Conservation (phyloP, 2,113 vertebrate species). For the Columbina picui region DNA sequence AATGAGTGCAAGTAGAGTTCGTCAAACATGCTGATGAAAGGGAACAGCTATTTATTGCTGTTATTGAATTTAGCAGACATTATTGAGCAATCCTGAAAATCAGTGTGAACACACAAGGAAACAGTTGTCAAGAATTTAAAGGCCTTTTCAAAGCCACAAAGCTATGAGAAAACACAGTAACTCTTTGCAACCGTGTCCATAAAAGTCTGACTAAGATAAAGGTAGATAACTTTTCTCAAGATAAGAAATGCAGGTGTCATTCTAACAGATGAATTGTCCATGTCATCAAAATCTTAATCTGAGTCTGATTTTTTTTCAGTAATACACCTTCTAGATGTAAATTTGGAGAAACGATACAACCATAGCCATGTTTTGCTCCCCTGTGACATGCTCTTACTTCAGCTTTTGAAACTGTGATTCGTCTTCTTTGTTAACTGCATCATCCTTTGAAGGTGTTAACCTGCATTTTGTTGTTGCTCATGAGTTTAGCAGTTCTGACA, state of each 20-base stretch:
- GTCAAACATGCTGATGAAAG: not conserved
- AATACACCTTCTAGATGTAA: not conserved
- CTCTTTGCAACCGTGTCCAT: not conserved
- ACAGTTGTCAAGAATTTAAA: not conserved
- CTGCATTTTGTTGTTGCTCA: conserved; percentile 74
- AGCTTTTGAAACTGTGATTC: not conserved
- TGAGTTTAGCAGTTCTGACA: conserved; percentile 78
- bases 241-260: not conserved
- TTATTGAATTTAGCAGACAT: not conserved
- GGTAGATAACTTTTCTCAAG: not conserved
- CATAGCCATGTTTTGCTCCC: not conserved
- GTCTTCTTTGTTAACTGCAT: not conserved
- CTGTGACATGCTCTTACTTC: not conserved
- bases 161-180: not conserved
- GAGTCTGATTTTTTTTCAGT: not conserved
- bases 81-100: not conserved
- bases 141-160: not conserved
- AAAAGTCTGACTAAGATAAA: not conserved
- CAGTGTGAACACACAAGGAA: not conserved
- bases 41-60: not conserved
- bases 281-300: not conserved
- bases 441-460: conserved; percentile 67
- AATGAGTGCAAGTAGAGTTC: not conserved
- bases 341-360: not conserved
- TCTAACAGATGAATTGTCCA: not conserved